Base-by-base conservation (phyloP, 2,888 invertebrate species). In the Stictocephala bisonia region DNA sequence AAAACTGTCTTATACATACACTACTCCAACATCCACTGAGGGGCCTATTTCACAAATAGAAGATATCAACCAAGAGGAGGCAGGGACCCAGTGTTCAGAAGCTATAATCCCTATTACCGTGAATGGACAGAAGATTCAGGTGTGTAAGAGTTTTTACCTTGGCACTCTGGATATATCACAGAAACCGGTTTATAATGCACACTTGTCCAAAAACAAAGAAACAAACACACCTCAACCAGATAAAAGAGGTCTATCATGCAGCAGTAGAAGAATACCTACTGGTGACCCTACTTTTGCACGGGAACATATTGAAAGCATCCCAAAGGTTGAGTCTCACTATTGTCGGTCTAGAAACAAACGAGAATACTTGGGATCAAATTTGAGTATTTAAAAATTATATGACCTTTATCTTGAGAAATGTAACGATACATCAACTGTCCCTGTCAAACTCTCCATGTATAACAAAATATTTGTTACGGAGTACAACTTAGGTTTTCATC, bases 211-310 rank as follows among this genome's bases (percentile, higher is more conserved):
- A 60, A 60, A 60, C 60, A 31, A 35, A 60, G 31, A 60, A 60
- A 60, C 60, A 31, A 60, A 60, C 35, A 60, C 60, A 60, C 60
- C 60, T 60, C 60, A 60, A 24, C 60, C 60, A 60, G 60, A 60
- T 35, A 60, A 60, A 60, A 60, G 60, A 60, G 60, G 60, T 31
- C 2, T 31, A 60, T 60, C 60, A 18, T 18, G 24, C 31, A 20
- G 35, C 20, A 60, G 60, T 22, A 29, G 60, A 18, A 60, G 60
- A 60, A 60, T 35, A 9, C 35, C 56, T 56, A 56, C 29, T 56
- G 27, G 56, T 29, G 29, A 29, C 18, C n/a, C 29, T 56, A 29
- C 26, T 29, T 56, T 56, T 56, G 56, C 56, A 22, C 27, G 26
- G 29, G 56, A 56, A 56, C 56, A 56, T 60, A 29, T 60, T 60